Conservation (phyloP, 2,113 vertebrate species). For the Gracilinanus agilis region DNA sequence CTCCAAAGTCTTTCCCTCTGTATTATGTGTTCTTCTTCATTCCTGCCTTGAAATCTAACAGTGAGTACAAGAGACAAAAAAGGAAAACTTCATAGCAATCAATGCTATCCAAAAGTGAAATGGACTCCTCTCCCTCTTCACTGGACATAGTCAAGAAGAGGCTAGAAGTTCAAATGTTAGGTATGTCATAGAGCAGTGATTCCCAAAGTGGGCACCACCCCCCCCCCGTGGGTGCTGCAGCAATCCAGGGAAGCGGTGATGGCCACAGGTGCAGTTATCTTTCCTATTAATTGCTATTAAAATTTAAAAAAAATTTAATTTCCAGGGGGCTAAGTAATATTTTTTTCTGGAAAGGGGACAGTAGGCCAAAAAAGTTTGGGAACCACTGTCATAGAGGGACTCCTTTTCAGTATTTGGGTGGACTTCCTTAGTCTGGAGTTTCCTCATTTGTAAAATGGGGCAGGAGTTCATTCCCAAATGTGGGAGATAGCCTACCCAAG, state of each 20-base stretch:
- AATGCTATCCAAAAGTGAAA: neutral
- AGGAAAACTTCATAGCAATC: neutral
- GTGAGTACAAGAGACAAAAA: neutral
- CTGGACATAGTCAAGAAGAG: neutral
- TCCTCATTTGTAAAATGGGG: neutral
- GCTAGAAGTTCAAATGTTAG: neutral
- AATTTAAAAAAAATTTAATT: too few species aligned
- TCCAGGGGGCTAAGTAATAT: too few species aligned
- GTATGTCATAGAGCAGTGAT: neutral
- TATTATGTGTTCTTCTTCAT: neutral
- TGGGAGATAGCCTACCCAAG: neutral
- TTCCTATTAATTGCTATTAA: too few species aligned
- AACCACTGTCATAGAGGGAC: neutral
- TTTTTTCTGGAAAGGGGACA: too few species aligned
- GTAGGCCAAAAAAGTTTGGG: too few species aligned
- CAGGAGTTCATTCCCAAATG: neutral
- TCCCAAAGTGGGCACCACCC: too few species aligned
- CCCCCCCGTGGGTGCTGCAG: too few species aligned
- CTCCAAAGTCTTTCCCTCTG: neutral
- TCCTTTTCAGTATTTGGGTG: neutral
- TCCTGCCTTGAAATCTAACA: neutral
- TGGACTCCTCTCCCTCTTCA: neutral
- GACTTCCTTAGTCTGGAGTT: neutral
- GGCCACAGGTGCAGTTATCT: too few species aligned
- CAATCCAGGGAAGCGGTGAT: too few species aligned